Percentiles rank a stretch among this genome's conserved stretches.
These are phyloP conservation scores for Chaetogeoica ovagalla DNA, from an alignment of 2,888 invertebrate species.

Conservation along the genomic window DNA sequence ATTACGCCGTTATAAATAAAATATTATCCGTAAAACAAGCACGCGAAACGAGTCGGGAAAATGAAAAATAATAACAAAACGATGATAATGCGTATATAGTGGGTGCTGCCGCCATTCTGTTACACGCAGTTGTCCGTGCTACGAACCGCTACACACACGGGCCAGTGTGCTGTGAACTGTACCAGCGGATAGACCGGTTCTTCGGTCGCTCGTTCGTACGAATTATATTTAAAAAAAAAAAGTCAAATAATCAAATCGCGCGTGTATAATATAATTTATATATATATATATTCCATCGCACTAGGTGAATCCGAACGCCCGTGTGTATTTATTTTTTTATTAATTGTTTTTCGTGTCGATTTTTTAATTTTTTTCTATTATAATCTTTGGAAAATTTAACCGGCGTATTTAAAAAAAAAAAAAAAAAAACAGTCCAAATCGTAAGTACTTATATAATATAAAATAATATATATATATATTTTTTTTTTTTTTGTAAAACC, in stretches of 20 bases:
- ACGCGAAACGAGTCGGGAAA: conserved; percentile 26
- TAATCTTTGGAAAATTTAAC: too few species aligned
- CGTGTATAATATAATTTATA: not conserved
- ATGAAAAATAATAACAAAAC: conserved; percentile 23
- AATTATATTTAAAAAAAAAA: conserved; percentile 21
- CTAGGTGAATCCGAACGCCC: too few species aligned
- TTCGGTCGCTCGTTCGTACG: not conserved
- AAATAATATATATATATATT: too few species aligned
- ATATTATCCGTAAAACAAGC: conserved; percentile 27
- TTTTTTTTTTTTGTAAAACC: too few species aligned
- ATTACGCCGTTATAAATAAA: not conserved
- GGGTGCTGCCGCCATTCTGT: conserved; percentile 48
- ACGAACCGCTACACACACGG: conserved; percentile 2
- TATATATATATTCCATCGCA: too few species aligned
- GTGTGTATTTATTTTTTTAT: too few species aligned
- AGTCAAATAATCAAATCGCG: conserved; percentile 36
- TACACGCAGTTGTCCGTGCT: conserved; percentile 45
- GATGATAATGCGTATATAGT: not conserved
- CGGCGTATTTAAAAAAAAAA: too few species aligned
- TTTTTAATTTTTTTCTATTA: too few species aligned
- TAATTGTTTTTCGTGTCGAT: too few species aligned
- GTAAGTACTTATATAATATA: too few species aligned
- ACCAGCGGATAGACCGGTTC: conserved; percentile 51
- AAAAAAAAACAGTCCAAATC: too few species aligned
- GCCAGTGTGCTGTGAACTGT: conserved; percentile 49